Base-by-base conservation (phyloP, 2,797 vertebrate genomes). In the Urosaurus nigricauda region DNA sequence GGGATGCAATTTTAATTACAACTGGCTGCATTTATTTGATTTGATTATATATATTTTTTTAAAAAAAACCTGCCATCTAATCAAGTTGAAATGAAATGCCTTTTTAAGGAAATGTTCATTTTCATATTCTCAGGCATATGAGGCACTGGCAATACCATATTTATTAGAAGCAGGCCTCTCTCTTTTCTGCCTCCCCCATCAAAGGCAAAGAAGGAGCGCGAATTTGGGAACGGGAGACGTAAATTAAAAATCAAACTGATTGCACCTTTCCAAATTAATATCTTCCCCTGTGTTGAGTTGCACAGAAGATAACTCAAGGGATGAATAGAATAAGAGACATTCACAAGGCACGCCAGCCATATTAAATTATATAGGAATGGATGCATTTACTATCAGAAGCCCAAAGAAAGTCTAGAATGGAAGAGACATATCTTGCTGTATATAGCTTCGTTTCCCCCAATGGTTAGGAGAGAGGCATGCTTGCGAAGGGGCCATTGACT, bases 71-170 rank as follows among this genome's bases (percentile, higher is more conserved):
- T 79, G 68, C 77, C 86, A 51, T 88, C 84, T 91, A 85, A 87
- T 94, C 92, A 91, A 92, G 91, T 93, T 91, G 87, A 95, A 95
- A 95, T 92, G 84, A 95, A 95, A 94, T 88, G 88, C 92, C 91
- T 90, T 92, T 93, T 92, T 94, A 51, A 91, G 90, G 37, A 0
- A 37, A 94, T 95, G 94, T 94, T 92, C 91, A 93, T 87, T 88
- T 89, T 84, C 93, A 88, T 87, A 53, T 86, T 84, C 68, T 40
- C 89, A 89, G 90, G 93, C 88, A 93, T 35, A 51, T 1, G 60
- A 87, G 87, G 32, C 85, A 91, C 83, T 43, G 71, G n/a, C 63
- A 40, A 90, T 92, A 85, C 91, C 95, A 96, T 95, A 92, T 94
- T 96, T 92, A 94, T 94, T 77, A 78, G 21, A 47, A 5, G 75